Percentiles rank a stretch among this genome's conserved stretches.
Conservation (phyloP, 2,888 invertebrate species). For the Acrocera orbiculus region DNA sequence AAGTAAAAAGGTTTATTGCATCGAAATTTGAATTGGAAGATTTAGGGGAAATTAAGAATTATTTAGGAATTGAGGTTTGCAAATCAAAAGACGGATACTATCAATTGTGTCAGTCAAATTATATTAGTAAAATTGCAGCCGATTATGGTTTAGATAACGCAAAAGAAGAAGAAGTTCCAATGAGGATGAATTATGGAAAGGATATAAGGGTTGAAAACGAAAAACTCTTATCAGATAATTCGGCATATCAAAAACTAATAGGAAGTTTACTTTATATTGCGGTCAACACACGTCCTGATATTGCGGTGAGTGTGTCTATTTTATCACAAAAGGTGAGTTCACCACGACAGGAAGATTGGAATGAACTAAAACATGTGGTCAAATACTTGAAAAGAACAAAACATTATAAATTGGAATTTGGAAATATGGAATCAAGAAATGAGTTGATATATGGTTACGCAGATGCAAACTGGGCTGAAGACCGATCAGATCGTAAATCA, state of each 20-base stretch:
- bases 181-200: constrained; percentile 10
- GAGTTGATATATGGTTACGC: constrained; percentile 13
- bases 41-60: constrained; percentile 5
- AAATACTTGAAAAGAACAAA: constrained; percentile 14
- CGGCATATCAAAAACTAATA: constrained; percentile 9
- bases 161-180: constrained; percentile 8
- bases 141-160: constrained; percentile 11
- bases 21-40: constrained; percentile 7
- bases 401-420: constrained; percentile 3
- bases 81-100: constrained; percentile 7
- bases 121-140: constrained; percentile 9
- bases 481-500: constrained; percentile 17
- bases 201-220: constrained; percentile 1
- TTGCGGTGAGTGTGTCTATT: constrained; percentile 10
- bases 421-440: not conserved
- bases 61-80: constrained; percentile 9
- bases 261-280: constrained; percentile 13
- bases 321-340: constrained; percentile 16
- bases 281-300: constrained; percentile 14
- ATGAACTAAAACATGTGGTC: constrained; percentile 16
- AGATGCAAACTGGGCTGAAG: constrained; percentile 21
- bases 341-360: constrained; percentile 17
- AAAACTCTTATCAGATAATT: constrained; percentile 6
- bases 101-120: constrained; percentile 7
- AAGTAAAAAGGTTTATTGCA: constrained; percentile 3